A percentile compares a stretch with the other conserved stretches of the same genome.
Conservation (phyloP, 2,113 vertebrate genomes). For the Lophius piscatorius region DNA sequence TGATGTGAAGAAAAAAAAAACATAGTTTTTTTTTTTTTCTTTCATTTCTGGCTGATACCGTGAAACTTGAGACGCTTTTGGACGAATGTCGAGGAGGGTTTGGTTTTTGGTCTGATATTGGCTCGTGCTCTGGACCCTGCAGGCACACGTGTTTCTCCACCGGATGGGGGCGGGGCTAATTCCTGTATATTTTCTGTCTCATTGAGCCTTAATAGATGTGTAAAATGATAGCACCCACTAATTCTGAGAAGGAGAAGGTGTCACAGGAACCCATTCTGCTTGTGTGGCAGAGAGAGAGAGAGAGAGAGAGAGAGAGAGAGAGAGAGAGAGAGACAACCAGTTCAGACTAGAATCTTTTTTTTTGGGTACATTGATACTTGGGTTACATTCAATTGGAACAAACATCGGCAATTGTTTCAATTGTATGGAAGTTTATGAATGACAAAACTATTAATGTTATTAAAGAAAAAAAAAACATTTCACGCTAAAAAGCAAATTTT, state of each 20-base stretch:
- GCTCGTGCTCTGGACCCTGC: not conserved
- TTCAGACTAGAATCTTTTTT: not conserved
- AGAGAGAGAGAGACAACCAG: not conserved
- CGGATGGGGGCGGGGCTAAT: not conserved
- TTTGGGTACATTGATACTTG: not conserved
- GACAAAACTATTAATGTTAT: not conserved
- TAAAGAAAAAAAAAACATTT: too few relatives aligned
- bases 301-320: constrained; percentile 1
- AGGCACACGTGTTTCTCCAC: not conserved
- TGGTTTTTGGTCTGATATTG: not conserved
- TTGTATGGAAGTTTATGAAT: not conserved
- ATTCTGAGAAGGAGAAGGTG: not conserved
- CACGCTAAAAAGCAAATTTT: too few relatives aligned
- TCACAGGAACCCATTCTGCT: not conserved
- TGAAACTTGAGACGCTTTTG: not conserved
- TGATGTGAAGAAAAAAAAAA: too few relatives aligned
- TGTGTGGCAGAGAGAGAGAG: constrained; percentile 11
- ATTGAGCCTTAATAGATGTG: constrained; percentile 4
- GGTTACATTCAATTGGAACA: too few relatives aligned
- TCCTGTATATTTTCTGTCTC: constrained; percentile 9
- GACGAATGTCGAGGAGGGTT: not conserved
- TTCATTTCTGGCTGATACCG: not conserved
- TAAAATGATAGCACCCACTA: constrained; percentile 25
- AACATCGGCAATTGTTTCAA: too few relatives aligned
- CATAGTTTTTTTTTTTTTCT: not conserved